Base-by-base conservation (phyloP, 2,888 invertebrate species). In the Athalia cordata region DNA sequence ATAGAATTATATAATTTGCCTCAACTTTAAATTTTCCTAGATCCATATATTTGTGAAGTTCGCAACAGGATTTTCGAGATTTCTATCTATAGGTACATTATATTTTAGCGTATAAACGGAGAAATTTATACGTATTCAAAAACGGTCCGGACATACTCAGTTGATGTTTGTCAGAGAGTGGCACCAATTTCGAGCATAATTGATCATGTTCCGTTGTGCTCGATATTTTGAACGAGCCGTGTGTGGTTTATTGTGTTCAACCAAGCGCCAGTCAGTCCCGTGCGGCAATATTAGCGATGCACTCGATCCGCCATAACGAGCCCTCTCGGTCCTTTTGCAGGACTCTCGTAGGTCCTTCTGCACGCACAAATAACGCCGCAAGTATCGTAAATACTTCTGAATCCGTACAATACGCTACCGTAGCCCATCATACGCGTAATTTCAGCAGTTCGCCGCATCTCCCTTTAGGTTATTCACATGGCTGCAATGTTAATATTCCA, bases 261-360 rank as follows among this genome's bases (percentile, higher is more conserved):
- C 86, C 83, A 84, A 86, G 87, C 86, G 84, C 84, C 85, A 83
- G 83, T 72, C 66, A 75, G 79, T 59, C 57, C 77, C 80, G 81
- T 81, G 80, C 83, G 86, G 86, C 87, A 87, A 87, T 87, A 87
- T 87, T 87, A 86, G 87, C 87, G 86, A 87, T 87, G 86, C 87
- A 86, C 87, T 87, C 87, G 86, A 87, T 85, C 83, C 84, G 85
- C 84, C 84, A 86, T 86, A 85, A 85, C 85, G 86, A 85, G 84
- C 59, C 74, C 64, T 77, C 77, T 43, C 61, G 59, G 47, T 66
- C 61, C 68, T 67, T 77, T 61, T 68, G 29, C 29, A 29, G 75
- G 29, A 77, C 72, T 75, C 79, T 78, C 68, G 77, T 66, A 57
- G 57, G 59, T 68, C 67, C 68, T 81, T 81, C 79, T 79, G 80